A percentile compares a stretch with the other conserved stretches of the same genome.
These are phyloP conservation scores for Petrocephalus schoutedeni DNA, from an alignment of 2,797 vertebrate species.

Conservation along the genomic window DNA sequence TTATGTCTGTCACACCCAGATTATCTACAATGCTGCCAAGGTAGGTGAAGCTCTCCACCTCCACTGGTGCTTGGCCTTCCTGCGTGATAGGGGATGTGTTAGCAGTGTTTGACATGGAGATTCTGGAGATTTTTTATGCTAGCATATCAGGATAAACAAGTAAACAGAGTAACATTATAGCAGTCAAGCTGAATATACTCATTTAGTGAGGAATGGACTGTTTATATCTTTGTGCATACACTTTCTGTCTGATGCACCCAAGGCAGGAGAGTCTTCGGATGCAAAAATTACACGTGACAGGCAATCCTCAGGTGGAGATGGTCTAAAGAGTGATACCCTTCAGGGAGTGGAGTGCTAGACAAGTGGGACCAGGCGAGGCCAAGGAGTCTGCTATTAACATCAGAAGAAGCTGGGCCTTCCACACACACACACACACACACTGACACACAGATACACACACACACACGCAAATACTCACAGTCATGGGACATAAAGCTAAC, in stretches of 20 bases:
- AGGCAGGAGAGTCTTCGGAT: background rate
- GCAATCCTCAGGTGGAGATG: background rate
- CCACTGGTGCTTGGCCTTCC: background rate
- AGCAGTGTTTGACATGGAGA: background rate
- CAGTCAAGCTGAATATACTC: background rate
- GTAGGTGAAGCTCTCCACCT: conserved; percentile 10
- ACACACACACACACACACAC: background rate
- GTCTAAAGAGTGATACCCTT: background rate
- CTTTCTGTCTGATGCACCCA: background rate
- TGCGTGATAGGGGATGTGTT: conserved; percentile 1
- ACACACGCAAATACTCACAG: background rate
- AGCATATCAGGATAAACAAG: background rate
- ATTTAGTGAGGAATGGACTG: background rate
- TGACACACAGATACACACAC: background rate
- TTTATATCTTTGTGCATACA: background rate
- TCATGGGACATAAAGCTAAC: background rate
- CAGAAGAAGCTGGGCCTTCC: background rate
- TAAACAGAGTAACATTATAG: background rate
- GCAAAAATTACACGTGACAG: background rate
- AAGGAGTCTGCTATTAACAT: background rate
- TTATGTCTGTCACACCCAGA: conserved; percentile 11
- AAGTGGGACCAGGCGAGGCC: background rate
- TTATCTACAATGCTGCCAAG: background rate
- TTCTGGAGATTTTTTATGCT: background rate
- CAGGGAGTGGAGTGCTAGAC: background rate